These are phyloP conservation scores for Salvator merianae DNA, from an alignment of 2,113 vertebrate species.

Conservation along the genomic window DNA sequence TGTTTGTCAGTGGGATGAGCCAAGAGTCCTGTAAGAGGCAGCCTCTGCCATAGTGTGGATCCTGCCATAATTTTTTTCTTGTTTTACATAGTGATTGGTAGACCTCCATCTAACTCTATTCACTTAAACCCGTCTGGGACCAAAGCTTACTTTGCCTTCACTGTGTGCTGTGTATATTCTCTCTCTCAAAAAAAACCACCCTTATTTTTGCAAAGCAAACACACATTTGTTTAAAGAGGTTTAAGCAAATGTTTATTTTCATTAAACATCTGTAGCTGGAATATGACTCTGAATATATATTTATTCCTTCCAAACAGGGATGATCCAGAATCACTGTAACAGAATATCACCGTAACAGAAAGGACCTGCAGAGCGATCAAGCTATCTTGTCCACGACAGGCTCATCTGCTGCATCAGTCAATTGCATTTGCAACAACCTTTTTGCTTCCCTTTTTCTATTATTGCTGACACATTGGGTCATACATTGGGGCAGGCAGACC, in stretches of 20 bases:
- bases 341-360: background rate
- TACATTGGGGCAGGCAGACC: no score
- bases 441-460: background rate
- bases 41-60: no score
- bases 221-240: conserved; percentile 8
- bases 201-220: conserved; percentile 17
- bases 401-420: background rate
- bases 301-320: background rate
- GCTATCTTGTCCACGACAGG: no score
- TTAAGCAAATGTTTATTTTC: conserved; percentile 7
- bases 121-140: background rate
- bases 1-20: no score
- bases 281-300: background rate
- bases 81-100: background rate
- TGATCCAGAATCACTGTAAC: background rate
- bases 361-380: background rate
- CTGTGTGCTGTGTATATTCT: background rate
- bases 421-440: no score
- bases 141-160: background rate
- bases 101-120: background rate
- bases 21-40: no score
- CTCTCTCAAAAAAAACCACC: conserved; percentile 15
- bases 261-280: conserved; percentile 15
- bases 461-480: no score
- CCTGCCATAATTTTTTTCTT: no score